Evolutionary conservation across 2,888 invertebrate species (phyloP).

Genomic region (Pristionchus arcanus): DNA sequence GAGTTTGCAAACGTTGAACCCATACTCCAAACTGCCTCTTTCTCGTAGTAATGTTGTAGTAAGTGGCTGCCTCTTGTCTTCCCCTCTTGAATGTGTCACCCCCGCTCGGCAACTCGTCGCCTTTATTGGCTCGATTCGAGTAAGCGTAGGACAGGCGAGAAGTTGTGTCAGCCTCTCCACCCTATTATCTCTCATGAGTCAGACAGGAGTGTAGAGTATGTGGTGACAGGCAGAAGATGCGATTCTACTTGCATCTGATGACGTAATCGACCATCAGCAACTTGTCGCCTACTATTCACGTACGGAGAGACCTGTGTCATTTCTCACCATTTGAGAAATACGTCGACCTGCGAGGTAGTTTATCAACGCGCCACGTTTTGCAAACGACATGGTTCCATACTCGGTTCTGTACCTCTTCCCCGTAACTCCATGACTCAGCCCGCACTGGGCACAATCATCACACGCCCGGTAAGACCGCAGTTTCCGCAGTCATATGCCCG

Average conservation of each 20-base stretch:
- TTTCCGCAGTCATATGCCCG: not conserved
- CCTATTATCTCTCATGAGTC: not conserved
- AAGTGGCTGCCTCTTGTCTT: not conserved
- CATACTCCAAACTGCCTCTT: not conserved
- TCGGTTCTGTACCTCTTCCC: not conserved
- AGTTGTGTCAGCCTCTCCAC: not conserved
- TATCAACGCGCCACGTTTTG: no score
- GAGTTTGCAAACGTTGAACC: no score
- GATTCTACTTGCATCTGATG: not conserved
- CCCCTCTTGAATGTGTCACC: conserved; percentile 1
- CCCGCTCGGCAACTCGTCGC: not conserved
- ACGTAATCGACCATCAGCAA: not conserved
- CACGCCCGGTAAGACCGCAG: not conserved
- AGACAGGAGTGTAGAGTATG: not conserved
- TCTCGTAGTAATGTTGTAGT: not conserved
- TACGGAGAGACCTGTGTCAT: not conserved
- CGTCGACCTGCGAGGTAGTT: no score
- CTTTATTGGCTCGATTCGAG: conserved; percentile 50
- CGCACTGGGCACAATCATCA: not conserved
- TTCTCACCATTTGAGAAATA: no score
- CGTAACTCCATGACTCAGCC: not conserved
- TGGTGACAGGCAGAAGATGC: not conserved
- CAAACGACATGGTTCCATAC: no score
- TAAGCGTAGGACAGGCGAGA: not conserved
- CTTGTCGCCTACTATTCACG: not conserved